These are phyloP conservation scores for Mus spicilegus DNA, from an alignment of 2,113 vertebrate species.

Conservation along the genomic window DNA sequence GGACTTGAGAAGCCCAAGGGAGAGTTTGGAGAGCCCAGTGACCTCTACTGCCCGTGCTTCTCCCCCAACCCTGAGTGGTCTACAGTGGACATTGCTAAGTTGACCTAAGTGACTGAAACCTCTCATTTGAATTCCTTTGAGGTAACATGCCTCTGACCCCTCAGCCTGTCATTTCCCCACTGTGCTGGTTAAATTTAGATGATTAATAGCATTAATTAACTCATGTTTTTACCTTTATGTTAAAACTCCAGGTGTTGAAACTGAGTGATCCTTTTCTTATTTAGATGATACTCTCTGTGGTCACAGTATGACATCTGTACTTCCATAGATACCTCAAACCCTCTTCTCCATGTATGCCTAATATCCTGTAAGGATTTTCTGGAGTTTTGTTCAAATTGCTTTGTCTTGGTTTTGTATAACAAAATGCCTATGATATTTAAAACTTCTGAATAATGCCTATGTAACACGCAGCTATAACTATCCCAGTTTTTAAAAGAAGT, in stretches of 20 bases:
- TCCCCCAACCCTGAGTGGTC: neutral
- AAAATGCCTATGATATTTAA: neutral
- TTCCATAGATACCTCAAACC: neutral
- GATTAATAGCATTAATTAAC: neutral
- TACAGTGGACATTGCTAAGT: neutral
- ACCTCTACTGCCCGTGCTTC: neutral
- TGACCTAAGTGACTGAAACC: neutral
- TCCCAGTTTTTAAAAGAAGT: neutral
- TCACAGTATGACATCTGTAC: neutral
- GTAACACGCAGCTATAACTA: neutral
- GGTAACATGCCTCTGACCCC: neutral
- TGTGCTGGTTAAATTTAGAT: neutral
- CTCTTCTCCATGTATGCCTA: fast-evolving
- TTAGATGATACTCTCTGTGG: neutral
- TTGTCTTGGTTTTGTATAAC: neutral
- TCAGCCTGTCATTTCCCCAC: neutral
- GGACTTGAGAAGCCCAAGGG: neutral
- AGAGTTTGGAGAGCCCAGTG: neutral
- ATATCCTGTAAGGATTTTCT: neutral
- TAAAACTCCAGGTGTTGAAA: neutral
- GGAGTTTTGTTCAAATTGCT: neutral
- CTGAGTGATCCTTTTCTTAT: neutral
- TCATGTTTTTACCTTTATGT: neutral
- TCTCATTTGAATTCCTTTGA: conserved; percentile 31
- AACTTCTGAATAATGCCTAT: neutral